These are phyloP conservation scores for Acronicta aceris DNA, from an alignment of 2,888 invertebrate genomes.

Conservation along the genomic window DNA sequence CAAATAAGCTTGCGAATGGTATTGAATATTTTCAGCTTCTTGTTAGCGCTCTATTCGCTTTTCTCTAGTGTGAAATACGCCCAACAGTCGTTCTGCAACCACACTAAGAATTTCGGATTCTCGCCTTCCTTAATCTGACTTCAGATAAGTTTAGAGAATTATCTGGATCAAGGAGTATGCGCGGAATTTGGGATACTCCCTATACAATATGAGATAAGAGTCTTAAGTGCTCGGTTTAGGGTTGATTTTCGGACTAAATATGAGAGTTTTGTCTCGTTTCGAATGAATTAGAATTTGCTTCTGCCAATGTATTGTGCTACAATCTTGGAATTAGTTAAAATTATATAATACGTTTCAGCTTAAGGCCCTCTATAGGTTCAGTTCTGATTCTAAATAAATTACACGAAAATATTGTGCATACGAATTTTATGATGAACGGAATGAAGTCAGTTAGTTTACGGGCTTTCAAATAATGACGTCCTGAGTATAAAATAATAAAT, in stretches of 20 bases:
- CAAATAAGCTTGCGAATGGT: conserved; percentile 18
- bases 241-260: conserved; percentile 33
- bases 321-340: conserved; percentile 35
- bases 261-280: conserved; percentile 16
- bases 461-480: no score
- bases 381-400: no score
- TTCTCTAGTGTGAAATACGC: conserved; percentile 44
- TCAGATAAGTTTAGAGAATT: conserved; percentile 58
- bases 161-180: conserved; percentile 55
- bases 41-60: conserved; percentile 26
- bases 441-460: no score
- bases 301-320: conserved; percentile 42
- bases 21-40: conserved; percentile 1
- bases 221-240: conserved; percentile 37
- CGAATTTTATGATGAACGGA: no score
- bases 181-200: conserved; percentile 39
- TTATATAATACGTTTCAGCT: conserved; percentile 35
- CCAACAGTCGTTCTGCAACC: conserved; percentile 50
- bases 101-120: conserved; percentile 58
- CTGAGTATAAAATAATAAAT: no score
- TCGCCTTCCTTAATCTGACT: conserved; percentile 57
- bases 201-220: conserved; percentile 40
- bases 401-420: no score
- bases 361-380: conserved; percentile 3
- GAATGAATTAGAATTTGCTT: conserved; percentile 38